A percentile compares a stretch with the other conserved stretches of the same genome.
Conservation (phyloP, 30 jellyfish, hydroid and myxozoan genomes). For the Hydra vulgaris region DNA sequence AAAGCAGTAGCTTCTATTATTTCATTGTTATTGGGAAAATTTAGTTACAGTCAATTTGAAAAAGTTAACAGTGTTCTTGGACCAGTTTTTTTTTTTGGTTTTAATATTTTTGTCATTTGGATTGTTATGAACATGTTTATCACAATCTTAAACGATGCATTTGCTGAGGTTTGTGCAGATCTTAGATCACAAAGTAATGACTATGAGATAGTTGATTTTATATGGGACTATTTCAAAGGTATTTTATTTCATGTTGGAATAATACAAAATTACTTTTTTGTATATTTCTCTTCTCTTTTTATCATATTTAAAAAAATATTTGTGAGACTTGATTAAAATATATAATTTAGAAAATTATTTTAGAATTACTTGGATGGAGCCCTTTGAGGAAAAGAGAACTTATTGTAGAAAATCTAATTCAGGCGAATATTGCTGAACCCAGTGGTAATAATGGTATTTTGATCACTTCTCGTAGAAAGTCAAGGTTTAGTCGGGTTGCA, state of each 20-base stretch:
- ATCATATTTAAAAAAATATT: too few species aligned
- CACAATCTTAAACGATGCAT: constrained; percentile 83
- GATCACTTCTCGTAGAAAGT: too few species aligned
- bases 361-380: too few species aligned
- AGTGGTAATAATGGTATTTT: too few species aligned
- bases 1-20: constrained; percentile 74
- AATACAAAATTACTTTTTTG: too few species aligned
- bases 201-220: constrained; percentile 84
- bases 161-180: constrained; percentile 52
- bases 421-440: too few species aligned
- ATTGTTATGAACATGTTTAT: constrained; percentile 83
- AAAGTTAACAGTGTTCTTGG: constrained; percentile 79
- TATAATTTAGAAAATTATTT: too few species aligned
- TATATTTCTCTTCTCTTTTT: too few species aligned
- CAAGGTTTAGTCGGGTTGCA: too few species aligned
- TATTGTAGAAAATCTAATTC: too few species aligned
- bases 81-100: constrained; percentile 75
- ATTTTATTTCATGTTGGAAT: background rate
- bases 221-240: constrained; percentile 65
- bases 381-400: too few species aligned
- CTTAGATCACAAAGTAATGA: constrained; percentile 58
- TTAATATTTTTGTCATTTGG: constrained; percentile 85
- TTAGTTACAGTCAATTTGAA: constrained; percentile 76
- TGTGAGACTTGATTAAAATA: too few species aligned
- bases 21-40: constrained; percentile 89